Conservation (phyloP, 2,888 invertebrate species). For the Acrobasis repandana region DNA sequence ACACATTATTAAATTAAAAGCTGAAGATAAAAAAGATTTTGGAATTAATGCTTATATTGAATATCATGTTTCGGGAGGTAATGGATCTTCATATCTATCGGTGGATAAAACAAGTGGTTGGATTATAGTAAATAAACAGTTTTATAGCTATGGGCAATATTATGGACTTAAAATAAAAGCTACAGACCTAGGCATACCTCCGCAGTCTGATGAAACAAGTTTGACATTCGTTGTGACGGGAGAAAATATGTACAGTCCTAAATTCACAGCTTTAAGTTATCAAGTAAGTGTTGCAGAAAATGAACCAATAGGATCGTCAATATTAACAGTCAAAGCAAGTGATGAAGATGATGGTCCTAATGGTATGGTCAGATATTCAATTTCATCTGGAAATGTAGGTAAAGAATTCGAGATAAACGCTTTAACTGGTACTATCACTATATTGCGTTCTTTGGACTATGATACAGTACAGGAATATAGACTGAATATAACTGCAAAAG, state of each 20-base stretch:
- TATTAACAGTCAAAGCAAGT: slow-evolving; percentile 91
- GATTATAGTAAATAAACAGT: slow-evolving; percentile 87
- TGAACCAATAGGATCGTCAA: slow-evolving; percentile 92
- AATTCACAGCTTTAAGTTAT: slow-evolving; percentile 92
- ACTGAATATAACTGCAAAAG: slow-evolving; percentile 93
- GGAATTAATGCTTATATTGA: slow-evolving; percentile 95
- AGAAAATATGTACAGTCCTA: slow-evolving; percentile 90
- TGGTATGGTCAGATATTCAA: slow-evolving; percentile 92
- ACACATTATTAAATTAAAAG: slow-evolving; percentile 87
- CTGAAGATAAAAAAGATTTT: slow-evolving; percentile 90
- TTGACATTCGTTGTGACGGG: slow-evolving; percentile 92
- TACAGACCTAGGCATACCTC: slow-evolving; percentile 93
- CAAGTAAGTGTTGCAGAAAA: slow-evolving; percentile 96
- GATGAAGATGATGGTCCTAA: slow-evolving; percentile 95
- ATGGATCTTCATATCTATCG: slow-evolving; percentile 88
- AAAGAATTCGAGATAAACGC: slow-evolving; percentile 91
- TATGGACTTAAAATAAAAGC: slow-evolving; percentile 89
- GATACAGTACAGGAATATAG: slow-evolving; percentile 93
- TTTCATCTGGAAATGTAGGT: slow-evolving; percentile 91
- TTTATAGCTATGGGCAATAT: slow-evolving; percentile 83
- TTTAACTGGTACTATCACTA: slow-evolving; percentile 90
- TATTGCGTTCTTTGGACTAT: slow-evolving; percentile 91
- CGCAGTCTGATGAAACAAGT: slow-evolving; percentile 89
- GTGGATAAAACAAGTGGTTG: slow-evolving; percentile 91
- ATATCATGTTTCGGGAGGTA: slow-evolving; percentile 88